Evolutionary conservation across 1,140 invertebrate genomes (phyloP).

Genomic region (Chlorops oryzae): DNA sequence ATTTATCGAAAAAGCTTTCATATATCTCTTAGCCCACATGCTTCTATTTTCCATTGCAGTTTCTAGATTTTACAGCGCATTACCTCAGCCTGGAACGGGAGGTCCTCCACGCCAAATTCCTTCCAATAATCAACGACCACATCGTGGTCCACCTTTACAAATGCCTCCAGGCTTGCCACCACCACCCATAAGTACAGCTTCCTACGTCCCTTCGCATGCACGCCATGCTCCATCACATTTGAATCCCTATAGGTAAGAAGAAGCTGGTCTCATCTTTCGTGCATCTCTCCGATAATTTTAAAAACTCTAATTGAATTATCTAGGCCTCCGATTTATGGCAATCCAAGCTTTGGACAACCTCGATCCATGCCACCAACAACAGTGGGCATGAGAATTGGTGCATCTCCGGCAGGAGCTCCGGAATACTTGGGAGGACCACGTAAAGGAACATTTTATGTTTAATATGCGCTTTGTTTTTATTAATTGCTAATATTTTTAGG

Average conservation of each 20-base stretch:
- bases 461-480: too few species aligned
- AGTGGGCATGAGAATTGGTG: constrained; percentile 27
- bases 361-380: constrained; percentile 27
- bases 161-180: constrained; percentile 27
- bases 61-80: constrained; percentile 16
- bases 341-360: constrained; percentile 36
- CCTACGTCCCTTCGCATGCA: too few species aligned
- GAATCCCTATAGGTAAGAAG: constrained; percentile 35
- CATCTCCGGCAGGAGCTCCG: constrained; percentile 1
- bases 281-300: neutral
- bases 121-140: constrained; percentile 28
- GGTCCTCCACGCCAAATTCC: neutral
- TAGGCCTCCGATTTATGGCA: constrained; percentile 39
- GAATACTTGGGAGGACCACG: constrained; percentile 36
- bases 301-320: neutral
- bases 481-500: constrained; percentile 26
- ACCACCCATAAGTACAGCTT: too few species aligned
- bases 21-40: neutral
- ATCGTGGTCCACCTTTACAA: constrained; percentile 41
- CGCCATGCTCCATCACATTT: constrained; percentile 37
- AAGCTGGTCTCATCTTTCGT: neutral
- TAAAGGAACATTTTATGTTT: too few species aligned
- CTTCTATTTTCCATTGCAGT: constrained; percentile 6
- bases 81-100: neutral
- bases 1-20: too few species aligned